phyloP scores from a whole-genome alignment of 1,140 invertebrate genomes.

The Drosophila mayri region DNA sequence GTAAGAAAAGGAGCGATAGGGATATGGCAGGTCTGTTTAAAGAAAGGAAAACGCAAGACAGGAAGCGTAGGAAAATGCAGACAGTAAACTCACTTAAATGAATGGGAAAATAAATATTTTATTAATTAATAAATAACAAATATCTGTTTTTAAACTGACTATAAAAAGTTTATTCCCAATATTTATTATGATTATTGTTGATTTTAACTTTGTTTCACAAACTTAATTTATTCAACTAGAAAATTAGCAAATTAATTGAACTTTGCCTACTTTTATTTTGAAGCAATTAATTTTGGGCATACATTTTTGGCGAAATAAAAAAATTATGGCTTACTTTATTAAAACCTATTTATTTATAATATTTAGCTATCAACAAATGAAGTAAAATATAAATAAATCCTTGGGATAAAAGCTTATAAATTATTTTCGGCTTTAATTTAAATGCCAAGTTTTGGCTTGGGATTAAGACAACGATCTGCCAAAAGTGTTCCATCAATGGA shows the following conservation, averaged over 20 bases:
- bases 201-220: not conserved
- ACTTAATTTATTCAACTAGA: slow-evolving; percentile 2
- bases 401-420: not conserved
- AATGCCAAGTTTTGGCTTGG: not conserved
- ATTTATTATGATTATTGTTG: not conserved
- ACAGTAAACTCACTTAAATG: not conserved
- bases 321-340: not conserved
- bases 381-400: not conserved
- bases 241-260: not conserved
- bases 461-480: slow-evolving; percentile 38
- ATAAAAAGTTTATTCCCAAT: too few species aligned
- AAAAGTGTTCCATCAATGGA: slow-evolving; percentile 29
- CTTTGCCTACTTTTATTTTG: not conserved
- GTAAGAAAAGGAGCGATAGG: slow-evolving; percentile 34
- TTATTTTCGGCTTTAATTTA: too few species aligned
- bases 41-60: slow-evolving; percentile 14
- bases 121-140: not conserved
- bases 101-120: not conserved
- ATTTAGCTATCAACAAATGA: not conserved
- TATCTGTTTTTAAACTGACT: not conserved
- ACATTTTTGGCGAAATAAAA: not conserved
- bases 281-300: slow-evolving; percentile 1
- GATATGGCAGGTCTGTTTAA: not conserved
- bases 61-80: slow-evolving; percentile 9
- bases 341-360: not conserved